Evolutionary conservation across 1,140 invertebrate genomes (phyloP).

Genomic region (Calycopis cecrops): DNA sequence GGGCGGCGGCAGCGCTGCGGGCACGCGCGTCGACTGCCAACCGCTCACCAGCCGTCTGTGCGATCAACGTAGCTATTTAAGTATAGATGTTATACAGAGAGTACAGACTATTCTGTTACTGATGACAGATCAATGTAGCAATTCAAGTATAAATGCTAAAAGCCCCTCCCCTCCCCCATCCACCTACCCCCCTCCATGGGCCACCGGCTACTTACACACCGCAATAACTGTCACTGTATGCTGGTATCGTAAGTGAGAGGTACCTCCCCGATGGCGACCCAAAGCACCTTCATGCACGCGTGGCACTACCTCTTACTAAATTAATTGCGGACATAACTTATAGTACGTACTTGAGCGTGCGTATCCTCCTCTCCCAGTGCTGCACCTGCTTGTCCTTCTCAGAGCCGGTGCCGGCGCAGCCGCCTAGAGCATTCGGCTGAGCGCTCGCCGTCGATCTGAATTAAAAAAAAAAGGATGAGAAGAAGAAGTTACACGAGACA

Average conservation of each 20-base stretch:
- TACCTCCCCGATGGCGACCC: no score
- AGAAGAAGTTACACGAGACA: no score
- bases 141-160: no score
- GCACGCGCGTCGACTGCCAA: slow-evolving; percentile 82
- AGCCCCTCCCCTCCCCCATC: no score
- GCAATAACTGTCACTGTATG: no score
- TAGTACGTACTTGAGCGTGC: slow-evolving; percentile 83
- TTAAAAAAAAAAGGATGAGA: background rate
- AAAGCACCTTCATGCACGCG: no score
- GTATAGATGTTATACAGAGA: no score
- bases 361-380: slow-evolving; percentile 90
- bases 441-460: slow-evolving; percentile 73
- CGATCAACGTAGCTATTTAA: background rate
- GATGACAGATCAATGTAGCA: background rate
- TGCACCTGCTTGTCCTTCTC: slow-evolving; percentile 90
- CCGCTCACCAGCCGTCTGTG: slow-evolving; percentile 76
- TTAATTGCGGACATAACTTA: background rate
- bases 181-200: no score
- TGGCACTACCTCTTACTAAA: no score
- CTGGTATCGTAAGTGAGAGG: no score
- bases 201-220: no score
- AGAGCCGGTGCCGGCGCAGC: slow-evolving; percentile 78
- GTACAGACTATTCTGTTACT: no score
- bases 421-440: slow-evolving; percentile 79
- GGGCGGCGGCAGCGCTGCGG: slow-evolving; percentile 86